Evolutionary conservation across 2,888 invertebrate species (phyloP).

Genomic region (Cremastinae sp.): DNA sequence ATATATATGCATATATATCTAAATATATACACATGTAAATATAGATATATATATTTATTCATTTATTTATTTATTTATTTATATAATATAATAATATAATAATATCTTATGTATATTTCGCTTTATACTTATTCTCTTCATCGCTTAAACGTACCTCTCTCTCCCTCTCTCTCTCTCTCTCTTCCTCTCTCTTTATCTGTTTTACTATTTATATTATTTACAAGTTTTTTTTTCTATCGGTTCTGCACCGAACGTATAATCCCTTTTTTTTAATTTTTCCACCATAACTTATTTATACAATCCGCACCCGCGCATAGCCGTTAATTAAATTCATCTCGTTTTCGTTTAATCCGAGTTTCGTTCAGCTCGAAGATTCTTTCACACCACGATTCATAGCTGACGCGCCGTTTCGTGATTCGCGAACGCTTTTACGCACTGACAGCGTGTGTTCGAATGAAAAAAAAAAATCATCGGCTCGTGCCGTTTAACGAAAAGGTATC

Average conservation of each 20-base stretch:
- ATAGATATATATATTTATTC: constrained; percentile 66
- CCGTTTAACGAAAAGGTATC: constrained; percentile 58
- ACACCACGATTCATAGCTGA: constrained; percentile 60
- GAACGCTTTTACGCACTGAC: constrained; percentile 32
- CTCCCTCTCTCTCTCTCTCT: constrained; percentile 44
- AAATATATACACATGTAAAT: constrained; percentile 67
- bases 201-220: constrained; percentile 78
- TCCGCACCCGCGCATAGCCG: constrained; percentile 46
- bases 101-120: constrained; percentile 79
- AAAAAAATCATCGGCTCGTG: constrained; percentile 70
- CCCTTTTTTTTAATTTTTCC: constrained; percentile 27
- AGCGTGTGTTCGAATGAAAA: constrained; percentile 64
- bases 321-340: constrained; percentile 53
- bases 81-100: constrained; percentile 75
- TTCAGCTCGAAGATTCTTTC: constrained; percentile 57
- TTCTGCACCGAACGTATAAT: constrained; percentile 70
- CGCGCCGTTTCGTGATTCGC: constrained; percentile 24
- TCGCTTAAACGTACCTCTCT: constrained; percentile 73
- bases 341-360: constrained; percentile 57
- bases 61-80: constrained; percentile 68
- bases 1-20: constrained; percentile 67
- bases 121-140: constrained; percentile 78
- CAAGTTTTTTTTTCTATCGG: constrained; percentile 70
- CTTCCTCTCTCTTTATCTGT: constrained; percentile 26
- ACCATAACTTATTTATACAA: constrained; percentile 55